phyloP scores from a whole-genome alignment of 2,113 vertebrate genomes.

The Elanoides forficatus region DNA sequence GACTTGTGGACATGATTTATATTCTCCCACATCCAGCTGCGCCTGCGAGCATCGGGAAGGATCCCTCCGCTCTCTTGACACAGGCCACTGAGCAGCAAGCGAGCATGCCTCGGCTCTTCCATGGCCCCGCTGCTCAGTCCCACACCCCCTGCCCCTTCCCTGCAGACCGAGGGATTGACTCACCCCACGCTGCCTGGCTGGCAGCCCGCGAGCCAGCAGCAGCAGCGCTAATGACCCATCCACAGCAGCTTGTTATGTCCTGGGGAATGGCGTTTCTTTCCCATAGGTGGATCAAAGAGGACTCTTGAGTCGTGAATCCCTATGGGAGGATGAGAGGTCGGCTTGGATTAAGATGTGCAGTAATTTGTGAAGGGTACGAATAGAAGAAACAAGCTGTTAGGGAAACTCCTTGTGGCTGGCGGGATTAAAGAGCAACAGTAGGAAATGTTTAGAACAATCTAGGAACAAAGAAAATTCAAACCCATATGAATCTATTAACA shows the following conservation, averaged over 20 bases:
- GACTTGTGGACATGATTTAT: background rate
- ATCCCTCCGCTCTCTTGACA: accelerated
- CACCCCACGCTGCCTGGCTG: background rate
- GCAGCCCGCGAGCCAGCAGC: background rate
- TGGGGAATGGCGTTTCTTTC: accelerated
- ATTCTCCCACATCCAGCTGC: background rate
- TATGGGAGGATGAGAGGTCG: background rate
- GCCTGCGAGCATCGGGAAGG: background rate
- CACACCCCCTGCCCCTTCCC: background rate
- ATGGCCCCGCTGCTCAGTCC: background rate
- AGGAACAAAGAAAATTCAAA: background rate
- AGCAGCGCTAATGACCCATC: background rate
- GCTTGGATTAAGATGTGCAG: background rate
- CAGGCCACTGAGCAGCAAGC: background rate
- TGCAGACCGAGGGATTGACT: background rate
- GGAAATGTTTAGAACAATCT: background rate
- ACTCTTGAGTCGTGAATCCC: background rate
- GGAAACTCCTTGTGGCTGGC: background rate
- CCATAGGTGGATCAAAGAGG: background rate
- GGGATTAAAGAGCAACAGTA: background rate
- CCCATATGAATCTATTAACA: background rate
- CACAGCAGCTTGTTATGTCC: accelerated
- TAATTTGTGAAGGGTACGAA: background rate
- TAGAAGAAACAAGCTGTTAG: background rate
- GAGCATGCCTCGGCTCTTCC: background rate